These are phyloP conservation scores for Anabacerthia variegaticeps DNA, from an alignment of 2,797 vertebrate species.

Conservation along the genomic window DNA sequence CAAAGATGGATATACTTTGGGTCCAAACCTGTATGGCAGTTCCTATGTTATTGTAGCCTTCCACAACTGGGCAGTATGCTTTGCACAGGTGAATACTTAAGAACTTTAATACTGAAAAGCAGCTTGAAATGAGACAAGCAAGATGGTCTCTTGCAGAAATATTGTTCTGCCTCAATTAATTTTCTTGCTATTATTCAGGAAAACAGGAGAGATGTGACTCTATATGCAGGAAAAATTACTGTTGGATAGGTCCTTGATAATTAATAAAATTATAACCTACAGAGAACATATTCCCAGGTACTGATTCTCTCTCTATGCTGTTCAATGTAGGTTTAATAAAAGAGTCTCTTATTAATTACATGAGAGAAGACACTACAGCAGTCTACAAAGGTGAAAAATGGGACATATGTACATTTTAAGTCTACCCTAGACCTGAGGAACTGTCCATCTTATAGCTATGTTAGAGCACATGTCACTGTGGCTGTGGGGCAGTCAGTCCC, in stretches of 20 bases:
- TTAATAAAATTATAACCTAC: background rate
- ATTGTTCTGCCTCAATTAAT: background rate
- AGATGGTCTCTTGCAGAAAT: background rate
- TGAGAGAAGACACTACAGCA: background rate
- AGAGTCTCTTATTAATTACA: background rate
- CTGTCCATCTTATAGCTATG: rapidly evolving
- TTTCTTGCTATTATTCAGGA: background rate
- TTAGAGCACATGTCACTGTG: rapidly evolving
- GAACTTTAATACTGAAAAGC: background rate
- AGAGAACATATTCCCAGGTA: background rate
- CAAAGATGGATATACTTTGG: background rate
- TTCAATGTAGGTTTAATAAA: background rate
- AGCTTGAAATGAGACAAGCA: background rate
- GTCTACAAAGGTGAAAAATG: background rate
- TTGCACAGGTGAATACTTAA: background rate
- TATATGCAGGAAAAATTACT: background rate
- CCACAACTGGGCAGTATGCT: background rate
- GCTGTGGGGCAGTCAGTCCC: background rate
- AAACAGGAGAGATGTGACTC: background rate
- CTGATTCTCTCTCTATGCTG: background rate
- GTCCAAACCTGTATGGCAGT: background rate
- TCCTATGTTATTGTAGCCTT: background rate
- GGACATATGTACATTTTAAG: background rate
- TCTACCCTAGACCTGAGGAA: background rate
- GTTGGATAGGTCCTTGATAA: background rate